These are phyloP conservation scores for Himalopsyche anomala DNA, from an alignment of 2,888 invertebrate species.

Conservation along the genomic window DNA sequence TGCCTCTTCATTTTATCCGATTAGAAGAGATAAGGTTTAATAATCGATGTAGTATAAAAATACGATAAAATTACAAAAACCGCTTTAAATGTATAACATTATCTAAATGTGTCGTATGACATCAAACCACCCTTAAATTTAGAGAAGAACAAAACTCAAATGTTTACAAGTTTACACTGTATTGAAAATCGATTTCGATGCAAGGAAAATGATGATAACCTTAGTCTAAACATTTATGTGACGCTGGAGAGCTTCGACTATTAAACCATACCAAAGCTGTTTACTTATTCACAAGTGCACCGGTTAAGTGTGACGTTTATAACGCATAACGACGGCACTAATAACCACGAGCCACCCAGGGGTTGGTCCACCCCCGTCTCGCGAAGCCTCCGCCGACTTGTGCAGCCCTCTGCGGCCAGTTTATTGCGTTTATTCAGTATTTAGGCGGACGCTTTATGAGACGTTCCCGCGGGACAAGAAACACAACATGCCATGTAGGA, in stretches of 20 bases:
- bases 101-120: too few species aligned
- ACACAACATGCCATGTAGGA: slow-evolving; percentile 3
- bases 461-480: slow-evolving; percentile 51
- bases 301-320: slow-evolving; percentile 52
- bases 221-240: not conserved
- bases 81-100: too few species aligned
- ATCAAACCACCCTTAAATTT: too few species aligned
- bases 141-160: too few species aligned
- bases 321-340: slow-evolving; percentile 56
- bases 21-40: too few species aligned
- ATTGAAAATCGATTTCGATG: too few species aligned
- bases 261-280: slow-evolving; percentile 53
- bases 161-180: too few species aligned
- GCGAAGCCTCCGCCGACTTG: slow-evolving; percentile 18
- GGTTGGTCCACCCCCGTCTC: slow-evolving; percentile 38
- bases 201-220: too few species aligned
- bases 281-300: slow-evolving; percentile 48
- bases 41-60: too few species aligned
- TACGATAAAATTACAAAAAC: too few species aligned
- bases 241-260: not conserved
- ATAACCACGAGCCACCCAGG: slow-evolving; percentile 45
- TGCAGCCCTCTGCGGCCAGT: slow-evolving; percentile 54
- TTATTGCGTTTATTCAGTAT: slow-evolving; percentile 63
- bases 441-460: slow-evolving; percentile 61
- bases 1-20: too few species aligned